Evolutionary conservation across 2,113 vertebrate species (phyloP), one percentile per base, ranked within the genome.

Genomic region (Symphodus melops): DNA sequence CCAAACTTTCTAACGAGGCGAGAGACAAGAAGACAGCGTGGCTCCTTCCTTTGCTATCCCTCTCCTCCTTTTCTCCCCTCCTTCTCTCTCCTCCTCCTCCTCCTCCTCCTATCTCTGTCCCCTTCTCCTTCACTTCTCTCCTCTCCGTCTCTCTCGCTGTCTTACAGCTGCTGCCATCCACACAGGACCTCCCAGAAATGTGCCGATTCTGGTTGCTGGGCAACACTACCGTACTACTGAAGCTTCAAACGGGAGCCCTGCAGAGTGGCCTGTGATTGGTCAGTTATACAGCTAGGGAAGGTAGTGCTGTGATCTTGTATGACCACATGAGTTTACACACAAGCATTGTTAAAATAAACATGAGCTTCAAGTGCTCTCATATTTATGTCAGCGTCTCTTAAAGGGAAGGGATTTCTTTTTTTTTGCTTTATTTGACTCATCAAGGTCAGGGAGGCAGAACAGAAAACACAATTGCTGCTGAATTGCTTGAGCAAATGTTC

Each of bases 141-240:
- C 72, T 72, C 66, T 79, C 78, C 8, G 54, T 68, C 67, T 84
- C 74, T 37, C 63, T 85, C 75, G 75, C 67, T 20, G 59, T 75
- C 75, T 63, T 83, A 77, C 83, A 80, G 80, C 88, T 75, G 64
- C 91, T 87, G 86, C 80, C 87, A 89, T 93, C 88, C 86, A 84
- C 88, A 68, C 86, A 88, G 91, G 88, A 92, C 90, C 89, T 91
- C 86, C 83, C 88, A 89, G 88, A 93, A 90, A 91, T 92, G 89
- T 92, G 86, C 91, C 59, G 84, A 91, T 79, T 82, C 81, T 16
- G 90, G 93, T 94, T 94, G 92, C 93, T 56, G 73, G 89, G 94
- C 92, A 94, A 94, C 94, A 94, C 85, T 88, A 86, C 82, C 80
- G 79, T 91, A 91, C 92, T 91, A 90, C 87, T 70, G 86, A 91